Evolutionary conservation across 2,888 invertebrate species (phyloP), one percentile per base, ranked within the genome.

Genomic region (Dolichopus griseipennis): DNA sequence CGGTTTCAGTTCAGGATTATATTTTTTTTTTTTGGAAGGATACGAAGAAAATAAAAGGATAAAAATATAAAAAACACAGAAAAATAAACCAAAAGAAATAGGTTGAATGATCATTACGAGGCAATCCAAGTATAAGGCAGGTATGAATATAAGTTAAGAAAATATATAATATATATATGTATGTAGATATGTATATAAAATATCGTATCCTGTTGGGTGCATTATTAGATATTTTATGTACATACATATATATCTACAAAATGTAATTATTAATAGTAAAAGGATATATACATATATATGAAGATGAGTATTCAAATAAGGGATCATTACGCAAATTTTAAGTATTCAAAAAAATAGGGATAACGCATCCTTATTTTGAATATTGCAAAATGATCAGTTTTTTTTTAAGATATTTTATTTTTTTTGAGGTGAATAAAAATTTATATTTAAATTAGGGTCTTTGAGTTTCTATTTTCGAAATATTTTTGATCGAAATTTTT

Each of bases 271-370:
- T 52, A n/a, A 18, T 6, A 52, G 52, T 12, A 52, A 52, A 52
- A 27, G 27, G 27, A 27, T 27, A 27, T 27, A 27, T 41, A 41
- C 8, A 12, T 7, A 18, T 18, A 69, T 65, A 64, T 63, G 68
- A 71, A 67, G 71, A 71, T 71, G 71, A 71, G 71, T 71, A 71
- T 71, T 71, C 71, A 71, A 71, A 63, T 70, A 66, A 69, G 69
- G 69, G 69, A 69, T 62, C 67, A 72, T 72, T 72, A 72, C 69
- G 72, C 70, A 72, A 72, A 72, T 68, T 70, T 66, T 67, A 69
- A 62, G 65, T 68, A 68, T 69, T 65, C 64, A 68, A 18, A 33
- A 34, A 66, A 64, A 64, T 66, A 62, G 64, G 43, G 64, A 68
- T 66, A 68, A 63, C 63, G 15, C 63, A 63, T 63, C 63, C 27